phyloP scores from a whole-genome alignment of 1,140 invertebrate genomes.

The Trichonephila clavipes region DNA sequence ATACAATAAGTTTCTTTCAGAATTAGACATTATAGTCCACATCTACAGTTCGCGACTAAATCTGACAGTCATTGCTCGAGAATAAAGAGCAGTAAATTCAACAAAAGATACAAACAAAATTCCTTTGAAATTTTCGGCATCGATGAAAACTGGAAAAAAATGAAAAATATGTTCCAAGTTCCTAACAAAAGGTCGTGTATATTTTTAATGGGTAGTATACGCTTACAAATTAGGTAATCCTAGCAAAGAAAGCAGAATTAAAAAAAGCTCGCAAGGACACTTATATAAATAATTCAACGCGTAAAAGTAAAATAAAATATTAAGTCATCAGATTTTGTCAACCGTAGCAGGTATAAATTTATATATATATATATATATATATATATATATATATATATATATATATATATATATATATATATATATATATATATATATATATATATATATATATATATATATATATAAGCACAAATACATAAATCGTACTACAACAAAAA shows the following conservation, averaged over 20 bases:
- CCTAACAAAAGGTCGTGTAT: background rate
- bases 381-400: too few relatives aligned
- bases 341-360: background rate
- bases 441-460: too few relatives aligned
- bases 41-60: background rate
- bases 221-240: slow-evolving; percentile 16
- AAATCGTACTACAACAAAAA: background rate
- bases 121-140: background rate
- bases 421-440: too few relatives aligned
- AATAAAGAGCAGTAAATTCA: background rate
- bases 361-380: too few relatives aligned
- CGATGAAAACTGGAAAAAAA: background rate
- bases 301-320: background rate
- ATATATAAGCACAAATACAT: background rate
- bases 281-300: background rate
- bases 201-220: background rate
- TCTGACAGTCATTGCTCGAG: background rate
- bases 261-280: background rate
- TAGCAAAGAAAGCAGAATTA: background rate
- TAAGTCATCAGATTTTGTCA: background rate
- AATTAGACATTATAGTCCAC: background rate
- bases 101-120: background rate
- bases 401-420: too few relatives aligned
- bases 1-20: background rate
- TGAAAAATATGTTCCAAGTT: background rate